Base-by-base conservation (phyloP, 2,113 vertebrate species). In the Bos javanicus region DNA sequence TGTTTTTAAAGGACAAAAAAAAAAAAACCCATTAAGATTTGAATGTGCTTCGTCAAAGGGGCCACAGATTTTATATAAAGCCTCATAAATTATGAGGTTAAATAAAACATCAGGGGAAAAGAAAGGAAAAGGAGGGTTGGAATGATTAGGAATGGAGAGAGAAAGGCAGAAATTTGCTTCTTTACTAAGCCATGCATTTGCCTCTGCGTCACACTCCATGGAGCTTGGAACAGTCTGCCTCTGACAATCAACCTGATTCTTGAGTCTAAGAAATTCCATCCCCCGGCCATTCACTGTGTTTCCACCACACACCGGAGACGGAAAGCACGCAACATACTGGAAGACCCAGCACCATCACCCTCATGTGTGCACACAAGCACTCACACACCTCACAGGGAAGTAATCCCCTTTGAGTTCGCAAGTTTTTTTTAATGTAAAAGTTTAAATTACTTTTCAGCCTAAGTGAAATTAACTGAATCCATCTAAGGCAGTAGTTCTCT, bases 1-100 rank as follows among this genome's bases (percentile, higher is more conserved):
- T 92, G 76, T 87, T 81, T 95, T 92, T 91, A 94, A 90, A 88
- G 82, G 30, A 82, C 71, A n/a, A 36, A 94, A 86, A 80, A 87
- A 36, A 52, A 90, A 64, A 88, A n/a, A 17, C n/a, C 52, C 60
- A 80, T 82, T 95, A 93, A 91, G 82, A 43, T 60, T 89, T 94
- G 54, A 90, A 74, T 87, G 36, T 92, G 90, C 52, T 62, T 94
- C 43, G 43, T 96, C 96, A 57, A 74, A 94, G 57, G 59, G 67
- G 81, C 80, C 76, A 54, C 4, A 86, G n/a, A 33, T 82, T 94
- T 87, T 57, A 54, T 26, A 78, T 43, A 91, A 95, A 87, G 46
- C 43, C 91, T 89, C 43, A 50, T 60, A 81, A 76, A 36, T 83
- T 80, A 82, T 64, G 76, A 74, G 46, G 91, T 46, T 97, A 91